These are phyloP conservation scores for Cremastinae sp. DNA, from an alignment of 2,888 invertebrate genomes.

Conservation along the genomic window DNA sequence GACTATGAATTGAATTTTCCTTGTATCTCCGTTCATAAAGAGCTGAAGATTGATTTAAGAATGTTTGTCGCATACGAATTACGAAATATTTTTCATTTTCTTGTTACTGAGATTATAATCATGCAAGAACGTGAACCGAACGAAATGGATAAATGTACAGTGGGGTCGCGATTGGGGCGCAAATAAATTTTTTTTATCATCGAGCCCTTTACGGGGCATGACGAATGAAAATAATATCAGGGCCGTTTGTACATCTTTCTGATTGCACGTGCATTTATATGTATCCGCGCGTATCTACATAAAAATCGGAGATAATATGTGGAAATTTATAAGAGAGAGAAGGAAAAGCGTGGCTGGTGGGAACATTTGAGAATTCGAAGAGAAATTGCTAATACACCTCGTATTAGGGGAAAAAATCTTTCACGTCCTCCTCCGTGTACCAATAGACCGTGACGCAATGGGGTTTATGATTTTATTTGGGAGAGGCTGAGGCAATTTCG, in stretches of 20 bases:
- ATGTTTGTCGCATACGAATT: too few species aligned
- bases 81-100: too few species aligned
- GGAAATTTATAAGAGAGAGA: background rate
- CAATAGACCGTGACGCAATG: conserved; percentile 55
- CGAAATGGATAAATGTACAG: conserved; percentile 2
- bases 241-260: background rate
- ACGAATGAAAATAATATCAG: conserved; percentile 52
- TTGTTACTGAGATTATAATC: too few species aligned
- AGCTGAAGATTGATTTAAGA: too few species aligned
- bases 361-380: conserved; percentile 12
- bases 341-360: conserved; percentile 40
- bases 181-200: conserved; percentile 46
- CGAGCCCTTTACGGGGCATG: conserved; percentile 49
- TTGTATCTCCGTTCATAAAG: too few species aligned
- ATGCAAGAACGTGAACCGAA: too few species aligned
- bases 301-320: background rate
- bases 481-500: conserved; percentile 46
- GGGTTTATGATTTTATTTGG: conserved; percentile 61
- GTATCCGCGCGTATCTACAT: too few species aligned
- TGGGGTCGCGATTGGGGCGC: background rate
- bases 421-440: conserved; percentile 16
- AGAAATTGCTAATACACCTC: conserved; percentile 7
- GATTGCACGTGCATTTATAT: background rate
- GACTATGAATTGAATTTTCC: too few species aligned
- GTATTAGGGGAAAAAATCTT: conserved; percentile 4